Base-by-base conservation (phyloP, 2,113 vertebrate genomes). In the Nansenia antarctica region DNA sequence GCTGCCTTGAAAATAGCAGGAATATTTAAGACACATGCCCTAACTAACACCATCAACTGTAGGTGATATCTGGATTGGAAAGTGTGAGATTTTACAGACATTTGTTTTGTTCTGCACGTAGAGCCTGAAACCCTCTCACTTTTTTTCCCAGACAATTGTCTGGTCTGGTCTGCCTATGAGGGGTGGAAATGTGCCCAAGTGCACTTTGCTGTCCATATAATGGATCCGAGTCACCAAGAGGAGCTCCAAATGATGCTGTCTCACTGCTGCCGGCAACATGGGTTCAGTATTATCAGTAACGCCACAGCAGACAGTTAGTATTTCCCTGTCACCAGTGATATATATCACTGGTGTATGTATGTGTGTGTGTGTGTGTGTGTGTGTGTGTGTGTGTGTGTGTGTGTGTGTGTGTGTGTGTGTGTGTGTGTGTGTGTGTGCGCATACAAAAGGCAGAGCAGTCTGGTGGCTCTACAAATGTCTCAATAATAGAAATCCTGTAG, bases 361-460 rank as follows among this genome's bases (percentile, higher is more conserved):
- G 42, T 53, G 45, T 65, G 47, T 53, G 45, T 53, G 47, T 53
- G 63, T 53, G 63, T 53, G 24, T 53, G 45, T 53, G 18, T n/a
- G 45, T 32, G 18, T 22, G 45, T 20, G 30, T 14, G 11, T 2
- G 31, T 35, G 34, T 24, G 24, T 37, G 34, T 62, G 60, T 39
- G 8, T 60, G 30, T 60, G 58, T 60, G 7, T 60, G n/a, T 42
- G 11, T 42, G 2, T 20, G 2, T 11, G 26, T 15, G 57, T 31
- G 29, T 34, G 58, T 60, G 5, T 60, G 30, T 58, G 27, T 58
- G 47, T 52, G 27, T 58, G 55, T 58, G 55, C 27, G 22, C 31
- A 9, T 22, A 62, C 8, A 14, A 55, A 15, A 42, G 12, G 3
- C 18, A 15, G 39, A 42, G 18, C 7, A 42, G 8, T 11, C n/a